Evolutionary conservation across 2,797 vertebrate genomes (phyloP).

Genomic region (Microctenopoma steveboyesi): DNA sequence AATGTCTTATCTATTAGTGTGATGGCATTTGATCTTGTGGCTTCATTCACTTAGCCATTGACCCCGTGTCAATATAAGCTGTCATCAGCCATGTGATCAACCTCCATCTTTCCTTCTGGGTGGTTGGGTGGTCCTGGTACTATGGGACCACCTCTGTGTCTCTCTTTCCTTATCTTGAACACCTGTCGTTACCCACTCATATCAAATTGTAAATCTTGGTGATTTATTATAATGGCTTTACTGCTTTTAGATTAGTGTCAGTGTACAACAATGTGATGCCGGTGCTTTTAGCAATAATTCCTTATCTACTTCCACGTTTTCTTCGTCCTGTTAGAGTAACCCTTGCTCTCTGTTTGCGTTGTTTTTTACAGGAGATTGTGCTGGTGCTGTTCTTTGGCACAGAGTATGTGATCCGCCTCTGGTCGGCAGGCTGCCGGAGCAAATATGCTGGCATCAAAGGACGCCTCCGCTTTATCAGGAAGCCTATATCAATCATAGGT

Average conservation of each 20-base stretch:
- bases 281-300: slow-evolving; percentile 27
- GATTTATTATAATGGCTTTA: slow-evolving; percentile 57
- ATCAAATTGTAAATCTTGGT: slow-evolving; percentile 44
- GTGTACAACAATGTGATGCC: slow-evolving; percentile 28
- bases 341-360: slow-evolving; percentile 61
- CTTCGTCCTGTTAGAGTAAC: slow-evolving; percentile 45
- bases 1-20: slow-evolving; percentile 28
- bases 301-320: slow-evolving; percentile 56
- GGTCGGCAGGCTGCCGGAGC: slow-evolving; percentile 93
- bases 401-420: slow-evolving; percentile 89
- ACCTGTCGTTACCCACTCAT: slow-evolving; percentile 61
- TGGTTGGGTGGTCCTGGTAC: slow-evolving; percentile 61
- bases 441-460: slow-evolving; percentile 92
- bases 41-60: slow-evolving; percentile 62
- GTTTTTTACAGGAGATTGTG: slow-evolving; percentile 87
- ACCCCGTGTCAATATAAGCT: slow-evolving; percentile 59
- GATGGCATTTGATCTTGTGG: slow-evolving; percentile 41
- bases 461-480: slow-evolving; percentile 90
- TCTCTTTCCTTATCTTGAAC: slow-evolving; percentile 38
- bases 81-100: slow-evolving; percentile 68
- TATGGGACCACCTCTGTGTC: slow-evolving; percentile 59
- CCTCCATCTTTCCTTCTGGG: slow-evolving; percentile 53
- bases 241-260: slow-evolving; percentile 45
- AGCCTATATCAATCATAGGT: slow-evolving; percentile 94
- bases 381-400: slow-evolving; percentile 93